These are phyloP conservation scores for Atrina japonica DNA, from an alignment of 2,888 invertebrate species.

Conservation along the genomic window DNA sequence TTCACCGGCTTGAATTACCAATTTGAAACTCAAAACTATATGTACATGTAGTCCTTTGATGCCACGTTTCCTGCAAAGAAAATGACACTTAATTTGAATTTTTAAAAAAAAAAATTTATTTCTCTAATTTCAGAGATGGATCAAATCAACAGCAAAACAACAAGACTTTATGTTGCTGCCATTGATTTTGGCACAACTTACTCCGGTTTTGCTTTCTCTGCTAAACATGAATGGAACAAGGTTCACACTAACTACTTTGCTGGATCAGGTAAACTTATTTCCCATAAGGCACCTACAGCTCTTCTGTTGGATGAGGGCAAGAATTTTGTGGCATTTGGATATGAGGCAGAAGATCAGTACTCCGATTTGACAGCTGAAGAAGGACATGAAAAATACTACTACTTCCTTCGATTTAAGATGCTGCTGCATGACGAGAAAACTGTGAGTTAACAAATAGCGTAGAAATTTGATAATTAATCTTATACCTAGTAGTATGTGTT, in stretches of 20 bases:
- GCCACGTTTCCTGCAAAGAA: no score
- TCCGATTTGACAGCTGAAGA: not conserved
- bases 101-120: no score
- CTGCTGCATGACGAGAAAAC: slow-evolving; percentile 19
- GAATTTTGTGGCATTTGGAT: slow-evolving; percentile 29
- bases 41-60: no score
- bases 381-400: slow-evolving; percentile 23
- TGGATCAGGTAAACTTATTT: not conserved
- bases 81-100: no score
- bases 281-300: slow-evolving; percentile 29
- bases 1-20: no score
- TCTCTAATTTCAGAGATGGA: no score
- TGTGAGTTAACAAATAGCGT: no score
- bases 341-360: slow-evolving; percentile 29
- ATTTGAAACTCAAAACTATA: no score
- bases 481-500: no score
- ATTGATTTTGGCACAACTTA: slow-evolving; percentile 25
- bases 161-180: slow-evolving; percentile 12
- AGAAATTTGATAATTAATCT: no score
- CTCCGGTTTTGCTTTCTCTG: slow-evolving; percentile 24
- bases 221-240: slow-evolving; percentile 7
- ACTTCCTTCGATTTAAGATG: slow-evolving; percentile 35
- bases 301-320: slow-evolving; percentile 18
- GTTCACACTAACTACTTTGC: not conserved
- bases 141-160: slow-evolving; percentile 1